Base-by-base conservation (phyloP, 1,140 invertebrate species). In the Megathymus violae region DNA sequence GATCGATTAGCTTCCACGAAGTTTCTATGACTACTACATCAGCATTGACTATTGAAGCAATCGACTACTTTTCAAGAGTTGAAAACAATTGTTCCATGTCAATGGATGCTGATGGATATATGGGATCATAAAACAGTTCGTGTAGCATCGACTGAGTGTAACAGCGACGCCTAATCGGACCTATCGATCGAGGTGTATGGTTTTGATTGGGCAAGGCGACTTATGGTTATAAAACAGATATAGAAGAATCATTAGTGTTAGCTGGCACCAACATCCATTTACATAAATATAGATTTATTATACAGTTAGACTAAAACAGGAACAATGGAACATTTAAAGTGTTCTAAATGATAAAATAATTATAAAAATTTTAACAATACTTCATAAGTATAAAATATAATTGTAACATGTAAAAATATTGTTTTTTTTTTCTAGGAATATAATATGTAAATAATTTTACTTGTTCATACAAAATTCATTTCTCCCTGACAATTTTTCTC, bases 361-460 rank as follows among this genome's bases (percentile, higher is more conserved):
- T 11, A 46, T 46, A 10, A 17, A 56, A 27, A 44, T 41, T 44
- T 46, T 60, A 50, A 36, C 16, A 51, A 38, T 15, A 50, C 34
- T 47, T 41, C 19, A 16, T 27, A 60, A 60, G 25, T 47, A 46
- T 60, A 40, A 25, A 40, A 40, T 40, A 41, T 38, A 47, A 25
- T 19, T 27, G 36, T 50, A 48, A 41, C 19, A 41, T 58, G 10
- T 22, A 22, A 52, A 34, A 52, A 52, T 17, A 38, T 31, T 15
- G 16, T 15, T 6, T 4, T 31, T n/a, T n/a, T 11, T 36, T 36
- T 36, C n/a, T 36, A 36, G 1, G 13, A 56, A 56, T 46, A 22
- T 46, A 25, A 25, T 17, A 46, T 22, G 17, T 44, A 44, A 43
- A 31, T 31, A 31, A 31, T 31, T 31, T 4, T 31, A 36, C n/a